These are phyloP conservation scores for Notodonta ziczac DNA, from an alignment of 2,888 invertebrate species.

Conservation along the genomic window DNA sequence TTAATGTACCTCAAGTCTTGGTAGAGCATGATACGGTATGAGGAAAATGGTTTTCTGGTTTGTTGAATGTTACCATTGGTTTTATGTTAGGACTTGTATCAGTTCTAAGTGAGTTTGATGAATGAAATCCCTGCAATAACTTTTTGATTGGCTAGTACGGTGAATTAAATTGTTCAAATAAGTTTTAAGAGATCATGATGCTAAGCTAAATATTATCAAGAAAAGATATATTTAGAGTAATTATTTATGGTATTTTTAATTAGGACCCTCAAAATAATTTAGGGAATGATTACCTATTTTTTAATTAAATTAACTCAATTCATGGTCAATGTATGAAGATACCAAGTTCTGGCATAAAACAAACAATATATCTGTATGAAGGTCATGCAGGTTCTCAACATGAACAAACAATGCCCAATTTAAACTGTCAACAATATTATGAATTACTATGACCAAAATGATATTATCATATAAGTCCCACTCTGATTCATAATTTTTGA, in stretches of 20 bases:
- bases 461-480: too few species aligned
- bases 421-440: too few species aligned
- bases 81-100: conserved; percentile 26
- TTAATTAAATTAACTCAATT: neutral
- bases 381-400: neutral
- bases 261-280: too few species aligned
- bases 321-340: neutral
- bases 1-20: conserved; percentile 61
- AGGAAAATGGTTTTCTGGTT: conserved; percentile 27
- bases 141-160: neutral
- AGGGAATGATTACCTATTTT: too few species aligned
- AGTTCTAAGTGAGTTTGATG: neutral
- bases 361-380: neutral
- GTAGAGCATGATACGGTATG: conserved; percentile 32
- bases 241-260: too few species aligned
- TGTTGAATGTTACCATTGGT: conserved; percentile 36
- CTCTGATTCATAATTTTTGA: too few species aligned
- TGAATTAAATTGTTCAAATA: too few species aligned
- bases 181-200: too few species aligned
- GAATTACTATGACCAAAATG: too few species aligned
- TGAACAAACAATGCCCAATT: neutral
- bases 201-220: too few species aligned
- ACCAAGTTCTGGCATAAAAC: neutral
- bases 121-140: neutral
- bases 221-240: too few species aligned